Evolutionary conservation across 2,113 vertebrate genomes (phyloP).

Genomic region (Delphinus delphis): DNA sequence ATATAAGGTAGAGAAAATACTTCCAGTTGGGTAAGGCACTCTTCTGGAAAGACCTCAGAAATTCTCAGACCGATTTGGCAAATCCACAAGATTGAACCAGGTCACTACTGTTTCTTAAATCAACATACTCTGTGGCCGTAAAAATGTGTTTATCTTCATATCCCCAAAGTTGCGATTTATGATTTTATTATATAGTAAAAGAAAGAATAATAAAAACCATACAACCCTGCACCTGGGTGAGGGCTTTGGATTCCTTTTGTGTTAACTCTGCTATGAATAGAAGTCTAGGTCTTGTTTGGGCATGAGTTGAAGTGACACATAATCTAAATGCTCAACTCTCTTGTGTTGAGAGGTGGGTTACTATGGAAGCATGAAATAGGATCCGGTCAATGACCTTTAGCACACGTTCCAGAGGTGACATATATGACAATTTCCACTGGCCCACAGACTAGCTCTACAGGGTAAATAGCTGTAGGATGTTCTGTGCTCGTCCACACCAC

Average conservation of each 20-base stretch:
- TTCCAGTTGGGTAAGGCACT: background rate
- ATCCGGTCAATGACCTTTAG: background rate
- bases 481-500: background rate
- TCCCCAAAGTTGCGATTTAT: background rate
- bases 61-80: slow-evolving; percentile 29
- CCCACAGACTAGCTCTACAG: background rate
- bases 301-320: background rate
- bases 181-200: slow-evolving; percentile 51
- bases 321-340: background rate
- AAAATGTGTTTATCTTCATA: slow-evolving; percentile 24
- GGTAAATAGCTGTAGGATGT: background rate
- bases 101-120: slow-evolving; percentile 7
- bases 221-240: slow-evolving; percentile 16
- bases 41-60: slow-evolving; percentile 19
- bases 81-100: background rate
- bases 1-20: slow-evolving; percentile 21
- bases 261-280: background rate
- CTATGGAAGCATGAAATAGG: background rate
- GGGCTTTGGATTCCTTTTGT: background rate
- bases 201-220: slow-evolving; percentile 42
- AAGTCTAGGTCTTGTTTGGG: slow-evolving; percentile 15
- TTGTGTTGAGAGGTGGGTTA: background rate
- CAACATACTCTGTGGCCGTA: background rate
- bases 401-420: slow-evolving; percentile 7
- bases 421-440: background rate